Conservation (phyloP, 2,113 vertebrate genomes). For the Phaethornis superciliosus region DNA sequence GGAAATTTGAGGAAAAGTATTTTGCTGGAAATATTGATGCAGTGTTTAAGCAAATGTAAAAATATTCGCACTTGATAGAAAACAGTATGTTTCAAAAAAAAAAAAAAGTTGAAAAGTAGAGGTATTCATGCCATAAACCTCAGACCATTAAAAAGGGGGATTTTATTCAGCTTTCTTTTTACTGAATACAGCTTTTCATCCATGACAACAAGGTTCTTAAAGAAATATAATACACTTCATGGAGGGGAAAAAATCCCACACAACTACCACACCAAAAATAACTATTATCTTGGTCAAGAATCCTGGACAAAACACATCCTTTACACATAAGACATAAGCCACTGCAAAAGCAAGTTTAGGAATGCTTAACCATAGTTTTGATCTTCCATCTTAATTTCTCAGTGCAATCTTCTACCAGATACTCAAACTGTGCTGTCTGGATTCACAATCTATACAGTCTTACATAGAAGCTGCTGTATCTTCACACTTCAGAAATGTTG, state of each 20-base stretch:
- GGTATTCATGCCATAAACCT: background rate
- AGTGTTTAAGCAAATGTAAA: slow-evolving; percentile 26
- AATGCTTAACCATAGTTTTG: background rate
- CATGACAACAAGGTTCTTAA: background rate
- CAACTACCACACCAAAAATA: background rate
- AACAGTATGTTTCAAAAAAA: background rate
- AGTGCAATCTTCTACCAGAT: background rate
- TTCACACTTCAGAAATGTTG: background rate
- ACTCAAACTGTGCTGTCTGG: no score
- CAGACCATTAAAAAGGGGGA: background rate
- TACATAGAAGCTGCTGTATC: background rate
- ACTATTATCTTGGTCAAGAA: background rate
- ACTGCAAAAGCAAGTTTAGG: background rate
- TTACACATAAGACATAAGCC: background rate
- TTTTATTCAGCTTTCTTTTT: background rate
- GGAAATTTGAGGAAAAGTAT: slow-evolving; percentile 48
- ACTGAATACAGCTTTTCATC: background rate
- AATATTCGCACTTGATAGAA: slow-evolving; percentile 23
- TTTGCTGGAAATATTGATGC: slow-evolving; percentile 58
- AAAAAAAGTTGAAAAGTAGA: background rate
- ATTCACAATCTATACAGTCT: background rate
- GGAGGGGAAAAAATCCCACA: background rate
- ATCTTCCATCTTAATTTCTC: background rate
- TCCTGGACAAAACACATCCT: background rate
- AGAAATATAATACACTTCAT: background rate